phyloP scores from a whole-genome alignment of 2,797 vertebrate species.

The Pteronotus mesoamericanus region DNA sequence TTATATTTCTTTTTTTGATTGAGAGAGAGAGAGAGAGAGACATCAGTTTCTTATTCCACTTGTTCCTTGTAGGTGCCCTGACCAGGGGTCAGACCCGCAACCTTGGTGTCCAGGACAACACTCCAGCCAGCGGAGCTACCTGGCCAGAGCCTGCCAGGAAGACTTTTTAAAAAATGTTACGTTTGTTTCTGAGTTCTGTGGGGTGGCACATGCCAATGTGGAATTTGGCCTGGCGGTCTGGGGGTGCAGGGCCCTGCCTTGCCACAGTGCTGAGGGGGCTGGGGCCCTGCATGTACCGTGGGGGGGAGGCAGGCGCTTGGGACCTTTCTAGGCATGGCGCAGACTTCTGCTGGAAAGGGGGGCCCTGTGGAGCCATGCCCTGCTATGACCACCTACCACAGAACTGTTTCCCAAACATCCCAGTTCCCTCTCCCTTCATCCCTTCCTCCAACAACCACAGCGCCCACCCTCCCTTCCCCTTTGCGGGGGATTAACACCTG shows the following conservation, averaged over 20 bases:
- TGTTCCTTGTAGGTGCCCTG: neutral
- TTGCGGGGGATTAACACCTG: neutral
- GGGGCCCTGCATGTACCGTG: accelerated
- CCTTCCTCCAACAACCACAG: accelerated
- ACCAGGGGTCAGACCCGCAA: neutral
- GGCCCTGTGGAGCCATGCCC: accelerated
- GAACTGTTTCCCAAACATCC: neutral
- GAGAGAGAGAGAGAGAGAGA: neutral
- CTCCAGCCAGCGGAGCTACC: neutral
- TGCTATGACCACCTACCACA: accelerated
- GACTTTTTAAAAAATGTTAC: neutral
- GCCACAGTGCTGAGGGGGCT: neutral
- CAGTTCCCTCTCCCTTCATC: neutral
- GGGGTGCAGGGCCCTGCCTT: neutral
- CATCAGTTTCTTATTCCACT: no score
- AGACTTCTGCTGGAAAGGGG: neutral
- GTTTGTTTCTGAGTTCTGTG: neutral
- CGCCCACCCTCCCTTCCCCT: neutral
- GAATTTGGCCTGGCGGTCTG: neutral
- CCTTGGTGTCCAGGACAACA: neutral
- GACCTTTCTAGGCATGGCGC: neutral
- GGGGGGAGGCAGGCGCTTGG: accelerated
- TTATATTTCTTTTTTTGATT: neutral
- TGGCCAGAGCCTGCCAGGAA: neutral
- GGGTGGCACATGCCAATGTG: neutral